Evolutionary conservation across 2,797 vertebrate genomes (phyloP).

Genomic region (Mergus octosetaceus): DNA sequence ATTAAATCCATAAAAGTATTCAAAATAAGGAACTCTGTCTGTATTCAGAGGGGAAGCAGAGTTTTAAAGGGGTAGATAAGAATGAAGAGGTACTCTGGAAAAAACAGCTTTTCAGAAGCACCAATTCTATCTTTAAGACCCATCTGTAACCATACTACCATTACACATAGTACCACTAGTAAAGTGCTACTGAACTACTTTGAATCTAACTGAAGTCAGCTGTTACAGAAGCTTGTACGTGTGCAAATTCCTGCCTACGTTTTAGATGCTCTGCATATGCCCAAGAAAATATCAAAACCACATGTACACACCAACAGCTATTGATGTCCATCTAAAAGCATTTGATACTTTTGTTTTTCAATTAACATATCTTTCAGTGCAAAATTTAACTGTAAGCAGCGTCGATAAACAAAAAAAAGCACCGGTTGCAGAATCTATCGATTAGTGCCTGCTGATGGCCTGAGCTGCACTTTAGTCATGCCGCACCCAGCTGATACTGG

Average conservation of each 20-base stretch:
- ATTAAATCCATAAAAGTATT: background rate
- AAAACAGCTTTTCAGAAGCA: background rate
- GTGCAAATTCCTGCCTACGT: constrained; percentile 3
- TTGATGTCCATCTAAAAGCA: constrained; percentile 25
- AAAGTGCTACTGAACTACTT: background rate
- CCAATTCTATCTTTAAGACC: background rate
- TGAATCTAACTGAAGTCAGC: background rate
- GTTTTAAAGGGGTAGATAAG: background rate
- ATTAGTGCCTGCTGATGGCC: constrained; percentile 78
- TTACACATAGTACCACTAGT: background rate
- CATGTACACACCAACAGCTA: constrained; percentile 25
- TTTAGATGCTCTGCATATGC: background rate
- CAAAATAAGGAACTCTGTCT: background rate
- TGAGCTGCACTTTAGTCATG: constrained; percentile 82
- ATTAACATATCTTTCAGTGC: constrained; percentile 35
- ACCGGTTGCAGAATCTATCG: constrained; percentile 65
- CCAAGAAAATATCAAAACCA: background rate
- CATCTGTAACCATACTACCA: background rate
- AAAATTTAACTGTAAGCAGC: constrained; percentile 56
- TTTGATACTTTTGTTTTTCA: constrained; percentile 34
- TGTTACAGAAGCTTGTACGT: background rate
- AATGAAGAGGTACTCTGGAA: background rate
- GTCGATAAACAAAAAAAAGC: constrained; percentile 46
- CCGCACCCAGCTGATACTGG: constrained; percentile 85
- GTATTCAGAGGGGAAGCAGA: background rate